phyloP scores from a whole-genome alignment of 2,888 invertebrate species.

The Gari tellinella region DNA sequence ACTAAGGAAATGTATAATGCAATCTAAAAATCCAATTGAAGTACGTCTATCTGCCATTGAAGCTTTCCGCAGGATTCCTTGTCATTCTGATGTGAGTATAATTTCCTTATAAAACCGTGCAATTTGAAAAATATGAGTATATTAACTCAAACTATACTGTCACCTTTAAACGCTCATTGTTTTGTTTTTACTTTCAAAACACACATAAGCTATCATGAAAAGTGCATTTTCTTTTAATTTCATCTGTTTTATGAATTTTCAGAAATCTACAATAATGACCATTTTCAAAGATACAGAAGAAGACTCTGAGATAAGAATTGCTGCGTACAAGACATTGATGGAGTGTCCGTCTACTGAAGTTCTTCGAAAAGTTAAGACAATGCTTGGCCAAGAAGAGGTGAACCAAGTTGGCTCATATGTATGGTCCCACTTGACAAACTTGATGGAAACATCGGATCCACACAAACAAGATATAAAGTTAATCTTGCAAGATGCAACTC shows the following conservation, averaged over 20 bases:
- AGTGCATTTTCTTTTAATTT: too few species aligned
- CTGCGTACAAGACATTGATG: conserved; percentile 95
- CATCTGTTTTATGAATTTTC: too few species aligned
- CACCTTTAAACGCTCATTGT: too few species aligned
- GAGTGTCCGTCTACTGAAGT: conserved; percentile 92
- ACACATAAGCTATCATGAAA: too few species aligned
- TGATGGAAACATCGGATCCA: conserved; percentile 93
- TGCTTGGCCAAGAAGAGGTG: conserved; percentile 73
- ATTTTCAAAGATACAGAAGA: conserved; percentile 89
- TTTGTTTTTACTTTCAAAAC: too few species aligned
- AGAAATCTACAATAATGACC: conserved; percentile 85
- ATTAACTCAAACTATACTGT: too few species aligned
- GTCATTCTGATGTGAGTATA: conserved; percentile 85
- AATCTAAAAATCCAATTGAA: conserved; percentile 88
- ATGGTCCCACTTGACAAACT: conserved; percentile 95
- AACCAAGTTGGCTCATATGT: conserved; percentile 96
- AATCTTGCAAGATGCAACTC: conserved; percentile 91
- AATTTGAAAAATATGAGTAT: too few species aligned
- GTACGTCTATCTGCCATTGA: conserved; percentile 93
- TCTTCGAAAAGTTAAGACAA: conserved; percentile 88
- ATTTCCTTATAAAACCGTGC: too few species aligned
- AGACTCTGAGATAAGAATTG: conserved; percentile 94
- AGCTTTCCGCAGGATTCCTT: conserved; percentile 90
- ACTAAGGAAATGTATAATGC: conserved; percentile 74
- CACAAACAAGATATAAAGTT: conserved; percentile 93